Evolutionary conservation across 2,888 invertebrate species (phyloP), one percentile per base, ranked within the genome.

Genomic region (Yponomeuta sedellus): DNA sequence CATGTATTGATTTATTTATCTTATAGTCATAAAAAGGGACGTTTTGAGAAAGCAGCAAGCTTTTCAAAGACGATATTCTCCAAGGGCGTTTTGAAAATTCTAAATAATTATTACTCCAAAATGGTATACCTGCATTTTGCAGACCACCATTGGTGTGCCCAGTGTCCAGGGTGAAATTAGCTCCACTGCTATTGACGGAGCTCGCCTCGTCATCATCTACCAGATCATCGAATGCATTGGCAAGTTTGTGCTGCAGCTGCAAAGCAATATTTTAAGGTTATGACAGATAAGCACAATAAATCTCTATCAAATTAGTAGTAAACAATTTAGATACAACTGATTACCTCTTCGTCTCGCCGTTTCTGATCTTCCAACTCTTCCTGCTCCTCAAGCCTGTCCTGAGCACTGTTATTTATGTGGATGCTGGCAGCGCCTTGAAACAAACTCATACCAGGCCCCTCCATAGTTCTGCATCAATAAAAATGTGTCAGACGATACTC

Each of bases 341-440:
- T 70, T 79, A 95, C 95, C 92, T 95, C 95, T 77, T 93, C 93
- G 70, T 94, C 89, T 44, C 94, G 92, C 67, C 94, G 89, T 74
- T 93, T 93, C 77, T 93, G 92, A 77, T 95, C 95, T 80, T 94
- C 94, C 1, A 93, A 73, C 69, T 93, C 94, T 74, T 95, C 95
- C 74, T 94, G 93, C 72, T 94, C 94, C 69, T 94, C 94, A 66
- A 94, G 92, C 66, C 93, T 88, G 68, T 92, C 91, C 77, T 94
- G 94, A 62, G 92, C 88, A 73, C 93, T 93, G 68, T 92, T 92
- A 78, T 94, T 93, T 71, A 95, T 86, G 71, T 94, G 93, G 70
- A 95, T 92, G 73, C 93, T 92, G 40, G 93, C 92, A 40, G 92
- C 92, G 68, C 93, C 94, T 86, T 94, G 94, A 77, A 95, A 95